Conservation (phyloP, 1,140 invertebrate genomes). For the Patella vulgata region DNA sequence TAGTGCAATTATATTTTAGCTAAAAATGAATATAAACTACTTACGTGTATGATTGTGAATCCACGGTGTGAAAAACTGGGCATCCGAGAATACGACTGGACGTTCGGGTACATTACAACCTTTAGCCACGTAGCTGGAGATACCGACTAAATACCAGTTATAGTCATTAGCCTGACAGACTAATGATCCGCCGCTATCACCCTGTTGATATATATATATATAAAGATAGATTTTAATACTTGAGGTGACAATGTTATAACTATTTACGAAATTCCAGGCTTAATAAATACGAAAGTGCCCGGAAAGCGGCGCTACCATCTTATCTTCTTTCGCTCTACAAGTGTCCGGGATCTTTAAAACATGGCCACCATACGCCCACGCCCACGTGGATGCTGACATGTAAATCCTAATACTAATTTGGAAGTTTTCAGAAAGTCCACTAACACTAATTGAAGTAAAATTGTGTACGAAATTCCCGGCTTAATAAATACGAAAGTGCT, state of each 20-base stretch:
- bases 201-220: conserved; percentile 70
- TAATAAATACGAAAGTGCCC: background rate
- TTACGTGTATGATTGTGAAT: conserved; percentile 50
- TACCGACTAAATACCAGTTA: conserved; percentile 82
- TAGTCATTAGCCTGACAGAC: conserved; percentile 74
- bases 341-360: no score
- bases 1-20: no score
- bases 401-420: no score
- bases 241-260: background rate
- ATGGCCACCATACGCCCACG: no score
- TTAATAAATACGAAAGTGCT: no score
- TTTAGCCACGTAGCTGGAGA: conserved; percentile 70
- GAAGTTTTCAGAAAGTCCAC: no score
- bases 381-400: no score
- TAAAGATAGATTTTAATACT: background rate
- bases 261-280: background rate
- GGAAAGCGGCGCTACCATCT: background rate
- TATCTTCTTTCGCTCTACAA: no score
- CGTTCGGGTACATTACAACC: conserved; percentile 43
- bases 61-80: conserved; percentile 45
- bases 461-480: no score
- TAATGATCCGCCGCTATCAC: conserved; percentile 85
- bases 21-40: no score
- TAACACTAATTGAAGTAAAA: no score
- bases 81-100: conserved; percentile 54